phyloP scores from a whole-genome alignment of 2,113 vertebrate genomes.

The Phalacrocorax carbo region DNA sequence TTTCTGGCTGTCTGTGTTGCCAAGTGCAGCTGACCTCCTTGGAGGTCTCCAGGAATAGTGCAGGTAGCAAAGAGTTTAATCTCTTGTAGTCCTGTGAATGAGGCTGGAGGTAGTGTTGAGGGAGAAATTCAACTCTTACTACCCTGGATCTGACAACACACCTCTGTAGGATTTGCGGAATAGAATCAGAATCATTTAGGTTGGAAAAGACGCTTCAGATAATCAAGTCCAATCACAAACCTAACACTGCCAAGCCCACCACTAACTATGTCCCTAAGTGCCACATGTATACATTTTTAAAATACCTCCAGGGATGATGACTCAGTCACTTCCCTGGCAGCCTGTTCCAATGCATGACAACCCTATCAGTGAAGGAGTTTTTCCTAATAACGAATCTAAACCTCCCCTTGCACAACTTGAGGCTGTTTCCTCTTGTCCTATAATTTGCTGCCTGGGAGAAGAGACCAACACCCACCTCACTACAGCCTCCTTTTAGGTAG shows the following conservation, averaged over 20 bases:
- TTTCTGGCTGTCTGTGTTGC: neutral
- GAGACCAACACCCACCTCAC: fast-evolving
- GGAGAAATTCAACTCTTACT: neutral
- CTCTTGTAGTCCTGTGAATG: neutral
- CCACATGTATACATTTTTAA: neutral
- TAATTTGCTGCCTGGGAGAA: neutral
- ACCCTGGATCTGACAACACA: neutral
- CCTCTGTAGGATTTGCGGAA: neutral
- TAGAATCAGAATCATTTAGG: neutral
- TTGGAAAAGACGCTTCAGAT: neutral
- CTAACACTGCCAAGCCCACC: neutral
- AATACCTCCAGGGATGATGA: neutral
- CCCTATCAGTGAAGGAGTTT: neutral
- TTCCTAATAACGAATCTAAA: neutral
- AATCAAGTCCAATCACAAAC: neutral
- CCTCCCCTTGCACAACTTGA: neutral
- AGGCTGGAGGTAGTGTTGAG: neutral
- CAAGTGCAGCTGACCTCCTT: neutral
- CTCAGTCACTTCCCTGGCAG: neutral
- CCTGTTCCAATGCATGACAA: neutral
- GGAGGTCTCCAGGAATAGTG: neutral
- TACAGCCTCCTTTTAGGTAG: neutral
- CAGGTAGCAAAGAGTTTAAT: neutral
- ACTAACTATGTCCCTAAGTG: neutral
- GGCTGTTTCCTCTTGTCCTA: neutral